A percentile compares a stretch with the other conserved stretches of the same genome.
These are phyloP conservation scores for Rhagonycha fulva DNA, from an alignment of 2,888 invertebrate genomes.

Conservation along the genomic window DNA sequence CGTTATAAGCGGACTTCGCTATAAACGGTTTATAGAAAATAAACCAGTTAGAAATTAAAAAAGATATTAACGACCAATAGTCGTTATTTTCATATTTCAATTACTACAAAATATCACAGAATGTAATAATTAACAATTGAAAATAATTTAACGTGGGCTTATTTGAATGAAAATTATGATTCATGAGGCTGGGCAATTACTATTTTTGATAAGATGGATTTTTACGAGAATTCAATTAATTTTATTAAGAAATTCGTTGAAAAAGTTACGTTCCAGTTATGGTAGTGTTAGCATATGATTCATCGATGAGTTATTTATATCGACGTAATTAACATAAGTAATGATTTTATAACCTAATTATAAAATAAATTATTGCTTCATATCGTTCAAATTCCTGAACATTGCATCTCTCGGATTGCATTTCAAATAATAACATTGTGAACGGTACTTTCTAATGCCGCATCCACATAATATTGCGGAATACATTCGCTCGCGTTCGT, in stretches of 20 bases:
- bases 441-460: neutral
- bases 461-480: no score
- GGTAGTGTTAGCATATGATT: neutral
- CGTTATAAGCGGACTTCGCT: no score
- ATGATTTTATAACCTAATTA: neutral
- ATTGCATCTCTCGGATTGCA: no score
- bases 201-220: neutral
- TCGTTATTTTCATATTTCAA: no score
- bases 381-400: neutral
- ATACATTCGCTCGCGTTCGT: no score
- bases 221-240: neutral
- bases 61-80: no score
- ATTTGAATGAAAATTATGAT: neutral
- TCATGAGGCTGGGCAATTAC: neutral
- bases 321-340: neutral
- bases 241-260: neutral
- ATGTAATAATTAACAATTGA: no score
- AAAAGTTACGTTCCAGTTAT: neutral
- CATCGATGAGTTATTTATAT: neutral
- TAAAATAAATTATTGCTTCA: neutral
- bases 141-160: neutral
- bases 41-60: no score
- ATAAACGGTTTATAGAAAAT: no score
- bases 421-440: neutral
- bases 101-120: no score